Conservation (phyloP, 2,797 vertebrate species). For the Pseudochromis fuscus region DNA sequence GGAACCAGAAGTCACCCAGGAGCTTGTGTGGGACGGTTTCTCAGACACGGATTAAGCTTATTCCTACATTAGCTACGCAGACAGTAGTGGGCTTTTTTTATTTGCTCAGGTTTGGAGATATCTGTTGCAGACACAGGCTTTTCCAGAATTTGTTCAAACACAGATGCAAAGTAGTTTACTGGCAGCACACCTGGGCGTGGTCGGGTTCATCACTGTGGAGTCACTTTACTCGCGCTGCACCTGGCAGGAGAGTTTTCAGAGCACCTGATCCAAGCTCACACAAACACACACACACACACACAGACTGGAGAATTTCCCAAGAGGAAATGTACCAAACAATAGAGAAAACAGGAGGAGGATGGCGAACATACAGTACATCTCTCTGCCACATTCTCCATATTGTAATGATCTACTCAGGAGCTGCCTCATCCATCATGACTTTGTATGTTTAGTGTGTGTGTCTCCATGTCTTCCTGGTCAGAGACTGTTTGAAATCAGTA, state of each 20-base stretch:
- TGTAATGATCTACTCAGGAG: neutral
- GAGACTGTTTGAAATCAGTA: neutral
- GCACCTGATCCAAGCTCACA: slow-evolving; percentile 7
- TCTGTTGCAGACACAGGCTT: neutral
- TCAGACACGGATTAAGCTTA: slow-evolving; percentile 44
- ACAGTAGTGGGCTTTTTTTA: neutral
- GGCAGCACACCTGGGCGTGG: too few relatives aligned
- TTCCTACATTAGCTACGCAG: neutral
- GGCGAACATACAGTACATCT: neutral
- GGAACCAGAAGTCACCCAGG: slow-evolving; percentile 16
- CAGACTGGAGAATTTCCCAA: neutral
- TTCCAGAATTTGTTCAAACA: neutral
- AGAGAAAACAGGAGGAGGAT: slow-evolving; percentile 2
- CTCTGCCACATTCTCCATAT: neutral
- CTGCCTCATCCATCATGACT: slow-evolving; percentile 10
- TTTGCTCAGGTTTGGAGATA: neutral
- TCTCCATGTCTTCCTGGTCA: neutral
- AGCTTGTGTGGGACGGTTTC: slow-evolving; percentile 20
- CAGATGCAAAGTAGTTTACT: neutral
- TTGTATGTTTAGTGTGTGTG: neutral
- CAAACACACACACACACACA: slow-evolving; percentile 3
- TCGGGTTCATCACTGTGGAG: slow-evolving; percentile 22
- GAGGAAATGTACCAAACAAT: slow-evolving; percentile 8
- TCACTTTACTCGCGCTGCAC: slow-evolving; percentile 22
- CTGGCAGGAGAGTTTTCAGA: slow-evolving; percentile 5